Conservation (phyloP, 1,140 invertebrate species). For the Hylyphantes graminicola region DNA sequence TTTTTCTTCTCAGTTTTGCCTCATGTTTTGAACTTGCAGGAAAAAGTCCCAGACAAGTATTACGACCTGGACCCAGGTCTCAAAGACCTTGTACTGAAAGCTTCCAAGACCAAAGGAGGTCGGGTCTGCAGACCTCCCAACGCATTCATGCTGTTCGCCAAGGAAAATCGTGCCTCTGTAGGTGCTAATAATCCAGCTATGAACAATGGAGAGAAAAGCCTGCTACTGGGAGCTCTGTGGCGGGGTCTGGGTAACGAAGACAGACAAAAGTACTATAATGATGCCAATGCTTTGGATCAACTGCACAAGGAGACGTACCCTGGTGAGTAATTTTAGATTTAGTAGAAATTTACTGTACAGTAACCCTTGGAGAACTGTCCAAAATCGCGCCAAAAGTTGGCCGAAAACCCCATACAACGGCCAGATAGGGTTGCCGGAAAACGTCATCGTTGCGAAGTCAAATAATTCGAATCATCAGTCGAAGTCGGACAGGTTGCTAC, state of each 20-base stretch:
- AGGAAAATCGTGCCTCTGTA: slow-evolving; percentile 73
- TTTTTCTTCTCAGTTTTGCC: too few relatives aligned
- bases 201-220: slow-evolving; percentile 76
- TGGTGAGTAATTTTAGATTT: slow-evolving; percentile 65
- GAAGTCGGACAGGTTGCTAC: too few relatives aligned
- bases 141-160: slow-evolving; percentile 77
- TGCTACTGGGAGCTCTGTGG: slow-evolving; percentile 72
- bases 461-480: too few relatives aligned
- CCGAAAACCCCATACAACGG: too few relatives aligned
- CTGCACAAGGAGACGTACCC: slow-evolving; percentile 77
- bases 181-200: slow-evolving; percentile 72
- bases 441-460: too few relatives aligned
- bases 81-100: slow-evolving; percentile 20
- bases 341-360: too few relatives aligned
- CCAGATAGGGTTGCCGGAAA: too few relatives aligned
- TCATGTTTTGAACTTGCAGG: neutral
- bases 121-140: slow-evolving; percentile 71
- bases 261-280: slow-evolving; percentile 72
- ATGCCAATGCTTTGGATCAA: slow-evolving; percentile 72
- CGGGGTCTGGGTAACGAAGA: slow-evolving; percentile 68
- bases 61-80: neutral
- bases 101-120: neutral
- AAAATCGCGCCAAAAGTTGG: too few relatives aligned
- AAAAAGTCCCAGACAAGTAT: neutral
- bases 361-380: too few relatives aligned